These are phyloP conservation scores for Struthio camelus DNA, from an alignment of 2,113 vertebrate species.

Conservation along the genomic window DNA sequence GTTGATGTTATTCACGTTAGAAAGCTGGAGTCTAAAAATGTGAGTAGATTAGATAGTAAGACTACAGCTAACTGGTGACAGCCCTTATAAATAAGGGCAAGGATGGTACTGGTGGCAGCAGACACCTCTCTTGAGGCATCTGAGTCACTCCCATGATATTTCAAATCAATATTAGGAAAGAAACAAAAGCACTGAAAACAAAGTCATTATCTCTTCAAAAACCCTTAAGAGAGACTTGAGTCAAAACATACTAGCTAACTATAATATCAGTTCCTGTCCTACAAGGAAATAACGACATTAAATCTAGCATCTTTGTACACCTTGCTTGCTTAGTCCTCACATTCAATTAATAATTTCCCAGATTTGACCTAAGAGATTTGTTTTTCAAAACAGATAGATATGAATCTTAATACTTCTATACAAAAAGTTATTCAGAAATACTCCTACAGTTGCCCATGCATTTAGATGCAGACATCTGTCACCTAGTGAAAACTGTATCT, in stretches of 20 bases:
- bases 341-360: not conserved
- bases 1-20: not conserved
- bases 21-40: not conserved
- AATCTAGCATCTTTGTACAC: not conserved
- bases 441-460: not conserved
- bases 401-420: not conserved
- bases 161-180: not conserved
- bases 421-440: not conserved
- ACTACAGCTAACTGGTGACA: not conserved
- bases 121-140: not conserved
- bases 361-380: not conserved
- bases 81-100: not conserved
- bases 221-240: not conserved
- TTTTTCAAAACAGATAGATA: not conserved
- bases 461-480: not conserved
- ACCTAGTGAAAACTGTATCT: not conserved
- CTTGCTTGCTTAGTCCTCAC: not conserved
- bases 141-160: not conserved
- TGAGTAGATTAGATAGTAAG: not conserved
- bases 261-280: not conserved
- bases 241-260: not conserved
- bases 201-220: not conserved
- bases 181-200: not conserved
- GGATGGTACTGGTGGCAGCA: not conserved
- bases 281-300: not conserved